Conservation (phyloP, 2,888 invertebrate species). For the Acanthosepion esculentum region DNA sequence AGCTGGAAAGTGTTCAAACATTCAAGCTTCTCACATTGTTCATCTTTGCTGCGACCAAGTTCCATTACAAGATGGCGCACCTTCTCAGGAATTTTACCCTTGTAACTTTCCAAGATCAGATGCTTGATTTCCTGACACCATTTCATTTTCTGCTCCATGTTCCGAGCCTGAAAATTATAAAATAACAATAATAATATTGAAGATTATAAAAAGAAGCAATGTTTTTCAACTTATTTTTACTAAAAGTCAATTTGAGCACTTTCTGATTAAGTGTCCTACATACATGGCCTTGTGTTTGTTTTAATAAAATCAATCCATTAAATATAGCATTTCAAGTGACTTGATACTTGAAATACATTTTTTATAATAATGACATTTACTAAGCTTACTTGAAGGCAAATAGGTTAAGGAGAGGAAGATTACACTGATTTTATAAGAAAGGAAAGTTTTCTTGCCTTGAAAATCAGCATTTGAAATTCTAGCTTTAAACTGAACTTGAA, state of each 20-base stretch:
- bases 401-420: too few relatives aligned
- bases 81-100: conserved; percentile 93
- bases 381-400: too few relatives aligned
- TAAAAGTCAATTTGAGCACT: neutral
- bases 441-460: too few relatives aligned
- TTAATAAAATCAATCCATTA: too few relatives aligned
- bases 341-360: too few relatives aligned
- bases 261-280: neutral
- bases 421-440: too few relatives aligned
- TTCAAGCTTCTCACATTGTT: conserved; percentile 60
- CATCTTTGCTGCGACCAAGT: conserved; percentile 81
- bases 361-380: too few relatives aligned
- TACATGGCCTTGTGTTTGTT: too few relatives aligned
- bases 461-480: too few relatives aligned
- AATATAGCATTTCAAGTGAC: too few relatives aligned
- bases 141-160: conserved; percentile 88
- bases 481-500: too few relatives aligned
- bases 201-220: neutral
- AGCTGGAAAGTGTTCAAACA: conserved; percentile 48
- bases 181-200: neutral
- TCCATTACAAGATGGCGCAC: conserved; percentile 93
- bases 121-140: conserved; percentile 87
- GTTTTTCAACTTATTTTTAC: too few relatives aligned
- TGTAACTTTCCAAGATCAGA: conserved; percentile 94
- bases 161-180: conserved; percentile 81